Conservation (phyloP, 2,888 invertebrate species). For the Drosophila subsilvestris region DNA sequence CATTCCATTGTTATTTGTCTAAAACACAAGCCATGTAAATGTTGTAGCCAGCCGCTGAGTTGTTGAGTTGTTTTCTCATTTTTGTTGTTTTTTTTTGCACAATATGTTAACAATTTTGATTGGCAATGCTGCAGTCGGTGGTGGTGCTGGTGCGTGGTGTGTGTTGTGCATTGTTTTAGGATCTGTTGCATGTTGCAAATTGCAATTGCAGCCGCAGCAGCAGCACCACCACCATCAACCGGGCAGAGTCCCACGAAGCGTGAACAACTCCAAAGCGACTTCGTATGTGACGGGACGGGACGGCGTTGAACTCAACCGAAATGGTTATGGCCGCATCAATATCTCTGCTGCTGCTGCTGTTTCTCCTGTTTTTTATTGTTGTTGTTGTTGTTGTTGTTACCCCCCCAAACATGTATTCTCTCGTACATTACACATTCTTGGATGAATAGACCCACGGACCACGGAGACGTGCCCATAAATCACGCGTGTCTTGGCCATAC, state of each 20-base stretch:
- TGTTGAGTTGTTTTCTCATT: slow-evolving; percentile 14
- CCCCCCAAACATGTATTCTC: slow-evolving; percentile 10
- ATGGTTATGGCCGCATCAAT: slow-evolving; percentile 11
- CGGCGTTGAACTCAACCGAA: slow-evolving; percentile 59
- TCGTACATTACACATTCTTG: slow-evolving; percentile 56
- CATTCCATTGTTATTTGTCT: slow-evolving; percentile 1
- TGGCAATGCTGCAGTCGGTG: slow-evolving; percentile 54
- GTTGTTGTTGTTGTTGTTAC: not conserved
- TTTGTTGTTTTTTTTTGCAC: slow-evolving; percentile 46
- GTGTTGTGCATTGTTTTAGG: slow-evolving; percentile 68
- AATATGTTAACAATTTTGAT: slow-evolving; percentile 70
- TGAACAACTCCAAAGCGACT: slow-evolving; percentile 60
- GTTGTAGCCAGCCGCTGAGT: slow-evolving; percentile 15
- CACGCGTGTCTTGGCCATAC: slow-evolving; percentile 65
- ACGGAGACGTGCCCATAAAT: slow-evolving; percentile 57
- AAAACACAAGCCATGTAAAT: slow-evolving; percentile 15
- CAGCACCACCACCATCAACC: slow-evolving; percentile 13
- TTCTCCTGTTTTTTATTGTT: too few species aligned
- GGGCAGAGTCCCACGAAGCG: slow-evolving; percentile 59
- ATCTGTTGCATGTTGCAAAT: slow-evolving; percentile 75
- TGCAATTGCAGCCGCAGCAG: slow-evolving; percentile 37
- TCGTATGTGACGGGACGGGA: slow-evolving; percentile 3
- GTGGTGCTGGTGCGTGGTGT: slow-evolving; percentile 35
- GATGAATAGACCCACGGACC: slow-evolving; percentile 10
- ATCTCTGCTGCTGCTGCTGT: not conserved